These are phyloP conservation scores for Diachrysia chrysitis DNA, from an alignment of 2,888 invertebrate species.

Conservation along the genomic window DNA sequence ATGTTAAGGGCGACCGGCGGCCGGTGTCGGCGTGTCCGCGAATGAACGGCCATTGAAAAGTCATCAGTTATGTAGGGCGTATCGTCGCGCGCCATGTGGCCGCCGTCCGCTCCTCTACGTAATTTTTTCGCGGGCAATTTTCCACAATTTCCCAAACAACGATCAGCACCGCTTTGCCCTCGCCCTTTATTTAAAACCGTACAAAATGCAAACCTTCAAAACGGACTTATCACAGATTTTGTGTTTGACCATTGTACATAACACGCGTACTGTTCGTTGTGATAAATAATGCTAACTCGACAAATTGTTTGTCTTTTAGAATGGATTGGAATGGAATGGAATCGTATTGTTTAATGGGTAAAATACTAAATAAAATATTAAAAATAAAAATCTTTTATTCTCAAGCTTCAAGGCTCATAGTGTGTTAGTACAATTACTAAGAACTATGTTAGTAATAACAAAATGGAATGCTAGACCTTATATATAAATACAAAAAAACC, in stretches of 20 bases:
- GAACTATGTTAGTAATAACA: too few relatives aligned
- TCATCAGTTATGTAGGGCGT: slow-evolving; percentile 88
- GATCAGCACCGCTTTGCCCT: slow-evolving; percentile 69
- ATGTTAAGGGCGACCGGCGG: slow-evolving; percentile 63
- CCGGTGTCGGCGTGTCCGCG: slow-evolving; percentile 73
- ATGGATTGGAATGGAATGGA: too few relatives aligned
- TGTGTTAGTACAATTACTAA: too few relatives aligned
- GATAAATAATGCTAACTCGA: slow-evolving; percentile 64
- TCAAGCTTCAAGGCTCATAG: too few relatives aligned
- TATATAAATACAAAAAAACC: too few relatives aligned
- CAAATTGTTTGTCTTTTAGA: slow-evolving; percentile 47
- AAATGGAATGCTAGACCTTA: too few relatives aligned
- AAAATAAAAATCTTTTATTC: too few relatives aligned
- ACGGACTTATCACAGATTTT: slow-evolving; percentile 59
- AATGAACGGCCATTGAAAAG: slow-evolving; percentile 88
- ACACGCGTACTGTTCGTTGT: slow-evolving; percentile 52
- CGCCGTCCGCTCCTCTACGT: slow-evolving; percentile 73
- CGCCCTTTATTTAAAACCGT: slow-evolving; percentile 75
- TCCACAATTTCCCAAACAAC: slow-evolving; percentile 82
- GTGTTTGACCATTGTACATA: slow-evolving; percentile 33
- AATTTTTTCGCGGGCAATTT: slow-evolving; percentile 85
- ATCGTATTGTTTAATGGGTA: slow-evolving; percentile 7
- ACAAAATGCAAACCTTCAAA: slow-evolving; percentile 68
- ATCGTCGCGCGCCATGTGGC: slow-evolving; percentile 86
- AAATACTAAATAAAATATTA: too few relatives aligned